Evolutionary conservation across 2,113 vertebrate species (phyloP), one percentile per base, ranked within the genome.

Genomic region (Propithecus coquereli): DNA sequence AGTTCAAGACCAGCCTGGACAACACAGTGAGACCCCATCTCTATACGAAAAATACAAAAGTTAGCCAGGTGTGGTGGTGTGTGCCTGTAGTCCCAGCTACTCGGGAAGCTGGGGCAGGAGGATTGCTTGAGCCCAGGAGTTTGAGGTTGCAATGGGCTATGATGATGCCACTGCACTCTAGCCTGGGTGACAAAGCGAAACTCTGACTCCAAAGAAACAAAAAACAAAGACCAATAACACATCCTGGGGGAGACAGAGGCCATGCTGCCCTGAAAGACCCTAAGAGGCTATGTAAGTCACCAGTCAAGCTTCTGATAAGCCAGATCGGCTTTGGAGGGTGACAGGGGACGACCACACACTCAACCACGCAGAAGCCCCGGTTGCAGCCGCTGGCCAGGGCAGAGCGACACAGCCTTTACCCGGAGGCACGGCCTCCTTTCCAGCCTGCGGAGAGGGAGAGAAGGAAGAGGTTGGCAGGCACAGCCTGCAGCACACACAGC

Each of bases 321-420:
- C 83, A 52, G 54, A 22, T 0, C 16, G 27, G 68, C 13, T 73
- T 86, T 23, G 2, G 81, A 76, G 8, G 30, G 40, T 59, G 52
- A 25, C 20, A 5, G 6, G 18, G 13, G 12, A 17, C 20, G 25
- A 2, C n/a, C 74, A 81, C 40, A 63, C 8, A 16, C 65, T 34
- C 22, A 57, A 8, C 18, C 6, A 1, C 30, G 59, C 8, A 22
- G 32, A 13, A 6, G 27, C 17, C 43, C 50, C 23, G 1, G 0
- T 1, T 18, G 34, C 27, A 70, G 54, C 63, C 40, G 14, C 32
- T 7, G 3, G 14, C 37, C 45, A 71, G 20, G 25, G 20, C 45
- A 66, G 16, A 25, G 0, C 27, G 22, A 25, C 82, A 13, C 27
- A 43, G 65, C 34, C 12, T 8, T 27, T 27, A 27, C 25, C 11